phyloP scores from a whole-genome alignment of 2,888 invertebrate species.

The Lottia gigantea region DNA sequence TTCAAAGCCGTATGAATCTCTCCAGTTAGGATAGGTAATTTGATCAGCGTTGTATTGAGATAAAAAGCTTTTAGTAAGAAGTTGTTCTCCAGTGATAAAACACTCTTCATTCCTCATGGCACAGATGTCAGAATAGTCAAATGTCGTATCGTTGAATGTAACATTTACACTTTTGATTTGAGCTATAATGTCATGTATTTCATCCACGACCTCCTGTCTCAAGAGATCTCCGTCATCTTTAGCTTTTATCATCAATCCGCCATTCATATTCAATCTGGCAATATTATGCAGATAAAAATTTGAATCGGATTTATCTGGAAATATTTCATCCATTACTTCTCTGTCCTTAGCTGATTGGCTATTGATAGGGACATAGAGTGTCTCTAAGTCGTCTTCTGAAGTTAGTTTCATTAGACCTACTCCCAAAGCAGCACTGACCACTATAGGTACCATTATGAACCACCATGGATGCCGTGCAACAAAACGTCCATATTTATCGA shows the following conservation, averaged over 20 bases:
- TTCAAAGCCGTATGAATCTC: background rate
- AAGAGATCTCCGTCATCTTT: constrained; percentile 24
- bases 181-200: constrained; percentile 24
- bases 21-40: constrained; percentile 24
- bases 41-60: background rate
- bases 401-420: constrained; percentile 23
- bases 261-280: constrained; percentile 30
- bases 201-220: constrained; percentile 22
- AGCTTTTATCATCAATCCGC: constrained; percentile 31
- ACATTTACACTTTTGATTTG: constrained; percentile 17
- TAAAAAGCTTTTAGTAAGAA: constrained; percentile 19
- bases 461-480: constrained; percentile 33
- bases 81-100: constrained; percentile 20
- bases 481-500: constrained; percentile 34
- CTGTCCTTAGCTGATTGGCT: constrained; percentile 47
- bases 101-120: constrained; percentile 12
- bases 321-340: constrained; percentile 27
- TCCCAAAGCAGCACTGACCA: constrained; percentile 36
- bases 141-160: constrained; percentile 2
- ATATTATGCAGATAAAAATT: constrained; percentile 27
- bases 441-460: constrained; percentile 28
- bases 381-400: constrained; percentile 40
- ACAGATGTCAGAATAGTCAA: constrained; percentile 19
- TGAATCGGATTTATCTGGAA: constrained; percentile 28
- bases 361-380: constrained; percentile 48